Percentiles rank a stretch among this genome's conserved stretches.
phyloP scores from a whole-genome alignment of 2,113 vertebrate genomes.

The Trogon surrucura region DNA sequence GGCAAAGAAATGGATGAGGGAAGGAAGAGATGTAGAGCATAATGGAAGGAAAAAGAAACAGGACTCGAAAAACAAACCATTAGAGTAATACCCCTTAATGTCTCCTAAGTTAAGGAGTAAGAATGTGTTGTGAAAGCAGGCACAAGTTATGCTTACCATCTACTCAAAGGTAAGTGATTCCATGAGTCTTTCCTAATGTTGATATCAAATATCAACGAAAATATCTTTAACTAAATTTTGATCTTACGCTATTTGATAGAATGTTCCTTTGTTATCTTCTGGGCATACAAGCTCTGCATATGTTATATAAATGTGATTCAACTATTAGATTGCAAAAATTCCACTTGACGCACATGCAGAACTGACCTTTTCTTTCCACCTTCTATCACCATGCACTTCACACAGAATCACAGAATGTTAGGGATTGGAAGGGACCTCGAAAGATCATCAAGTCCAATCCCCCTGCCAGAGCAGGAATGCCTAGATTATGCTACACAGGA shows the following conservation, averaged over 20 bases:
- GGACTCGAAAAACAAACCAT: background rate
- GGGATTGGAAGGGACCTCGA: no score
- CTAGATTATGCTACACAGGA: no score
- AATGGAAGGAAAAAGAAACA: background rate
- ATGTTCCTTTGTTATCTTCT: background rate
- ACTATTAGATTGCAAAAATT: background rate
- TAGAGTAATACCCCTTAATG: background rate
- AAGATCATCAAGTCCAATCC: no score
- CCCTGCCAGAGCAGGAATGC: no score
- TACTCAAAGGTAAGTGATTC: background rate
- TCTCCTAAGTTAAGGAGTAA: background rate
- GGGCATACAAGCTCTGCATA: background rate
- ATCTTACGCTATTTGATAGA: background rate
- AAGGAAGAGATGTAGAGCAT: background rate
- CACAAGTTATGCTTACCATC: background rate
- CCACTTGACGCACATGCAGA: background rate
- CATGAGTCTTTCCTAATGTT: background rate
- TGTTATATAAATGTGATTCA: background rate
- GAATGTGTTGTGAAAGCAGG: background rate
- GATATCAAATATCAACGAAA: background rate
- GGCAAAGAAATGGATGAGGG: background rate
- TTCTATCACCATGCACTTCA: background rate
- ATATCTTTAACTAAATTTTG: background rate
- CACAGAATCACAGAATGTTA: no score
- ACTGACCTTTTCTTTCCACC: background rate